Evolutionary conservation across 53 echinoderm and acorn worm genomes (phyloP), one percentile per base, ranked within the genome.

Genomic region (Actinopyga echinites): DNA sequence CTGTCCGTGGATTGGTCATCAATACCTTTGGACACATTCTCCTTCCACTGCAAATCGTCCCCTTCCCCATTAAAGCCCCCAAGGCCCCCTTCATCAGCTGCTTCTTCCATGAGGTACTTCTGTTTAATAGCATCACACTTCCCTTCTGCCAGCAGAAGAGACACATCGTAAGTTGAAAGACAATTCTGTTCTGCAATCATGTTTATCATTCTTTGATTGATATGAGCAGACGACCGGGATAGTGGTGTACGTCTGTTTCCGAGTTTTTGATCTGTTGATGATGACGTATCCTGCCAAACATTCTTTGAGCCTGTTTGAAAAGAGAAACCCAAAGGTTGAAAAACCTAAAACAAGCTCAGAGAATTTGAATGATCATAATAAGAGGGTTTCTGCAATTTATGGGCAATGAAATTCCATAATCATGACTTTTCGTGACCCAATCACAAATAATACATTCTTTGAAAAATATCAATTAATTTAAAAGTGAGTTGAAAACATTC

Each of bases 91-190:
- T 90, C 95, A 2, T 77, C 60, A 21, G 87, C 82, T 11, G 87
- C 77, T 11, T 87, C 57, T 23, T 91, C 94, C 68, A 80, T 75
- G 64, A 89, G 79, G 24, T 87, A 86, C 65, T 96, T 91, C 32
- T 93, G 89, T 5, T 93, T 93, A 0, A 93, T 91, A 89, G 65
- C 38, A 85, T 66, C 64, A 89, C 81, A 29, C 20, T 83, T 80
- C 79, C 97, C 97, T 62, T 96, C 93, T 3, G 97, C 97, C 13
- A 93, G 79, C 65, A 94, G 79, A 12, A 96, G 91, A 59, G 94
- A 85, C 11, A 94, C 94, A 59, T 96, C 97, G 52, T 68, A 94
- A 69, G 85, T 85, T 20, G 97, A 92, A 28, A 96, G 88, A 71
- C 95, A 87, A 83, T 93, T 89, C 69, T 85, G 84, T 81, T 95